Evolutionary conservation across 2,888 invertebrate species (phyloP), one percentile per base, ranked within the genome.

Genomic region (Allolobophora icterica): DNA sequence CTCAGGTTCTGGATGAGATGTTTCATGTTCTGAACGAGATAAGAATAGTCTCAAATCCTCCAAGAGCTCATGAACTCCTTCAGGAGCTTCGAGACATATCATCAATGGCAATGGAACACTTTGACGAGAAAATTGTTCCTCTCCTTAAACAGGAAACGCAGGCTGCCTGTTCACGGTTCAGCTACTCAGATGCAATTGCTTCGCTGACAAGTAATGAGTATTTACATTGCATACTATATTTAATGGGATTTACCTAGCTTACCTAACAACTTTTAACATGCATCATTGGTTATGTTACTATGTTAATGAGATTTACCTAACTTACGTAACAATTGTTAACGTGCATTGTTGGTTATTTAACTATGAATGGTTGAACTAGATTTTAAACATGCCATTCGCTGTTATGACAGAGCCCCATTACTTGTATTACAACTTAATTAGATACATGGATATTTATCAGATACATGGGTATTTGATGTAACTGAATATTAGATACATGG

Each of bases 31-130:
- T 98, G 24, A 95, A 96, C 30, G 95, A 97, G 84, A 97, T 98
- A 34, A 97, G 97, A 30, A 52, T 83, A 8, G 71, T 89, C n/a
- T 30, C 89, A 15, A 91, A 42, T 84, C 97, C 97, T 0, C 96
- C 97, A 13, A 96, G 97, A 0, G 97, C 98, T 0, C 97, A 97
- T 94, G 98, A 98, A 94, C 97, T 97, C 21, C 95, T 98, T 0
- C 98, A 98, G 94, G 98, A 98, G 94, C 94, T 98, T 17, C 96
- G 98, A 0, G 98, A 98, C 94, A 97, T 98, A 92, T 98, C 98
- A 71, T 98, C 98, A 92, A 98, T 98, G 98, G 98, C 98, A 0
- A 98, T 98, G 96, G 98, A 98, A 94, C 98, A 98, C 95, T 98
- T 98, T 94, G 98, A 98, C 94, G 98, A 98, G 94, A 97, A 97